phyloP scores from a whole-genome alignment of 2,113 vertebrate genomes.

The Embiotoca jacksoni region DNA sequence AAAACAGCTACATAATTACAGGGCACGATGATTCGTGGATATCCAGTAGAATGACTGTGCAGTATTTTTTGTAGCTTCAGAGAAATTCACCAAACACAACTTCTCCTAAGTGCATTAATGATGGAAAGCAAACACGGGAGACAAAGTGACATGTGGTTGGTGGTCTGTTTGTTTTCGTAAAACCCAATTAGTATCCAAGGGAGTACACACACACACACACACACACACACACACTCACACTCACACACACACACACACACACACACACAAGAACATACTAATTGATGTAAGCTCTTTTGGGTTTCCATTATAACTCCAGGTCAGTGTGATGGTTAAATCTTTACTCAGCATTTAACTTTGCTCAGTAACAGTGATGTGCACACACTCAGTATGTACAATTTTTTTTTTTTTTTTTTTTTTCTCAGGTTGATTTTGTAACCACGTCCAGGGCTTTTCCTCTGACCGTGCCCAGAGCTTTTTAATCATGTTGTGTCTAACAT shows the following conservation, averaged over 20 bases:
- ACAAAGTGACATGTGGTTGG: conserved; percentile 27
- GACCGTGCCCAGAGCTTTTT: conserved; percentile 58
- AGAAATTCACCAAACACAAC: neutral
- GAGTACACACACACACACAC: conserved; percentile 23
- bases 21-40: neutral
- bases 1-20: neutral
- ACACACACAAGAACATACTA: too few species aligned
- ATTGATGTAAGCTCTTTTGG: too few species aligned
- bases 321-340: too few species aligned
- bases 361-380: conserved; percentile 7
- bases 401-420: neutral
- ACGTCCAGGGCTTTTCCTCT: conserved; percentile 15
- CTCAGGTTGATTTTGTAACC: conserved; percentile 20
- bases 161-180: conserved; percentile 53
- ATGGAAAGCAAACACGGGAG: conserved; percentile 44
- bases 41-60: neutral
- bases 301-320: too few species aligned
- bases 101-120: conserved; percentile 26
- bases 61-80: neutral
- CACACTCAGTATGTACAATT: conserved; percentile 20
- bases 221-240: neutral
- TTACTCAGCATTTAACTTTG: conserved; percentile 13
- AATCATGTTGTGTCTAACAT: conserved; percentile 48
- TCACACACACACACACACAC: too few species aligned
- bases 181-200: conserved; percentile 55